Evolutionary conservation across 2,113 vertebrate species (phyloP).

Genomic region (Dicerorhinus sumatrensis): DNA sequence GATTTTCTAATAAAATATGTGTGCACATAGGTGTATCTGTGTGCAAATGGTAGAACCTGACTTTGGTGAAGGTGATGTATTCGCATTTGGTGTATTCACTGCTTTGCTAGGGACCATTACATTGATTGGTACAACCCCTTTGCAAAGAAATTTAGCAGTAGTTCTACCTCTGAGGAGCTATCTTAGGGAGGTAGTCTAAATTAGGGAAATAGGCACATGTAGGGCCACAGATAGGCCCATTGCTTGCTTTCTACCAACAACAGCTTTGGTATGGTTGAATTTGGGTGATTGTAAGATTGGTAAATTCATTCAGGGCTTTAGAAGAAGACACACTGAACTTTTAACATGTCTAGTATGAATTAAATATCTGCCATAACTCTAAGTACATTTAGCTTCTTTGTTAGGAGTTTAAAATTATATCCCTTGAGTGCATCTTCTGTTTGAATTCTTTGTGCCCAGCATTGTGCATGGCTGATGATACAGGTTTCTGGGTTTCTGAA

Average conservation of each 20-base stretch:
- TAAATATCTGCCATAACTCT: not conserved
- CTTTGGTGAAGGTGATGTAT: not conserved
- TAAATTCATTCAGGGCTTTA: not conserved
- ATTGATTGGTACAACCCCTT: not conserved
- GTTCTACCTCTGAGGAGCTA: not conserved
- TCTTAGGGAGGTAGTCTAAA: not conserved
- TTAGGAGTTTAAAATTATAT: constrained; percentile 18
- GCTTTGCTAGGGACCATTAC: not conserved
- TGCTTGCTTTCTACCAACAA: not conserved
- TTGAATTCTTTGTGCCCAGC: not conserved
- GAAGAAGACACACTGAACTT: not conserved
- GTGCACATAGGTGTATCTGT: not conserved
- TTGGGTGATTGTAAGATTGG: not conserved
- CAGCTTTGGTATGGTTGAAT: not conserved
- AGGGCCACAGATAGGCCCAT: not conserved
- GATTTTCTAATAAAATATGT: constrained; percentile 4
- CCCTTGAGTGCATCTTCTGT: not conserved
- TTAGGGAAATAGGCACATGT: not conserved
- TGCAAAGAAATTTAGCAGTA: not conserved
- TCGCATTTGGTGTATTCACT: not conserved
- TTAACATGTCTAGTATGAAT: not conserved
- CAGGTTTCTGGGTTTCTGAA: not conserved
- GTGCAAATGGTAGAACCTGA: not conserved
- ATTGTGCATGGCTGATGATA: not conserved
- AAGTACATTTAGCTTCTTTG: not conserved